These are phyloP conservation scores for Sebastes itinus DNA, from an alignment of 2,797 vertebrate species.

Conservation along the genomic window DNA sequence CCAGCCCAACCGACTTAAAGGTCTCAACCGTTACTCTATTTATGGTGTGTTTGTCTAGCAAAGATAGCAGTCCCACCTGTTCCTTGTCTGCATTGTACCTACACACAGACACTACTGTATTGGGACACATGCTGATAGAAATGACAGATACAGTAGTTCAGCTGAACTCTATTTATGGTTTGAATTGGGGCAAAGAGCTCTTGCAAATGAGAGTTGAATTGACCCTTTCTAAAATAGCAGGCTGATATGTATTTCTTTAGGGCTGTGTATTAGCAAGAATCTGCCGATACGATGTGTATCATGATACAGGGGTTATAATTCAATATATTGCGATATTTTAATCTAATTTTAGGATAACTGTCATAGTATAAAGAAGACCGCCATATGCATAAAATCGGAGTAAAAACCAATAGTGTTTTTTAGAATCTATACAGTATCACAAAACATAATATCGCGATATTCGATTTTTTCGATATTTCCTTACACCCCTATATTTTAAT, in stretches of 20 bases:
- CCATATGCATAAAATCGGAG: too few relatives aligned
- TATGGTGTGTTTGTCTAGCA: conserved; percentile 67
- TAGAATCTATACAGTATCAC: too few relatives aligned
- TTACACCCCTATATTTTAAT: background rate
- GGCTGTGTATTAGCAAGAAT: too few relatives aligned
- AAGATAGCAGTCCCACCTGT: conserved; percentile 76
- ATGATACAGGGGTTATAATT: too few relatives aligned
- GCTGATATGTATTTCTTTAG: background rate
- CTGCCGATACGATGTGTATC: rapidly evolving
- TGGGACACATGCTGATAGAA: background rate
- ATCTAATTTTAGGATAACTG: too few relatives aligned
- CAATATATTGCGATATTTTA: too few relatives aligned
- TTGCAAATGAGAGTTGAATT: background rate
- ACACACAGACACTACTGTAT: background rate
- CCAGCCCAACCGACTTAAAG: conserved; percentile 54
- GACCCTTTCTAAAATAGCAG: background rate
- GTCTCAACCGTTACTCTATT: conserved; percentile 68
- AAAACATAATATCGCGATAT: too few relatives aligned
- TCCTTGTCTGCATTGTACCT: conserved; percentile 53
- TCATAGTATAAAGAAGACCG: too few relatives aligned
- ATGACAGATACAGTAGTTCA: background rate
- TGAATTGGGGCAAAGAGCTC: background rate
- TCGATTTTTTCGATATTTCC: rapidly evolving
- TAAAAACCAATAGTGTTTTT: too few relatives aligned
- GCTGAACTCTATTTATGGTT: background rate